Conservation (phyloP, 2,113 vertebrate species). For the Rhagologus leucostigma region DNA sequence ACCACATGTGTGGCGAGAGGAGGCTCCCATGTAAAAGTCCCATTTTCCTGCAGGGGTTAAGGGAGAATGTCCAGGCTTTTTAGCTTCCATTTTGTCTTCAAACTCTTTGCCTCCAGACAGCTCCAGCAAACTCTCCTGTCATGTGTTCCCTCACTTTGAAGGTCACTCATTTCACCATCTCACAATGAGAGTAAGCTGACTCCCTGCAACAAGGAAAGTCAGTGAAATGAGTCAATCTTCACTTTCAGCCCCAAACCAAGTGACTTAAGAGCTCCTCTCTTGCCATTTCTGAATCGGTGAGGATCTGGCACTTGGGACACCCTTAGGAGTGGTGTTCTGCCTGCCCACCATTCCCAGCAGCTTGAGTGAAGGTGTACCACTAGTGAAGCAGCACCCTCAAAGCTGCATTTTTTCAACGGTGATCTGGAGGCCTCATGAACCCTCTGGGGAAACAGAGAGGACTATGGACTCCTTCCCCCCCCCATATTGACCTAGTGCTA, state of each 20-base stretch:
- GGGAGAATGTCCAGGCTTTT: neutral
- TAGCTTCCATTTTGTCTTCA: neutral
- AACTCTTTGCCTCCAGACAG: neutral
- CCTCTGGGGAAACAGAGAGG: neutral
- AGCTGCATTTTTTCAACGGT: neutral
- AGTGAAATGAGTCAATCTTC: neutral
- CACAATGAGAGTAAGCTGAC: neutral
- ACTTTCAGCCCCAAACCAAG: neutral
- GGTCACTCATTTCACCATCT: neutral
- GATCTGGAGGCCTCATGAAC: neutral
- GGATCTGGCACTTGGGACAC: neutral
- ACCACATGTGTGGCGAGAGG: rapidly evolving
- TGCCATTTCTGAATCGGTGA: neutral
- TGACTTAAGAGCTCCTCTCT: neutral
- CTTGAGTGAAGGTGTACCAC: neutral
- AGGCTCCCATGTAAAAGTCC: neutral
- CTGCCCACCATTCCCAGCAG: neutral
- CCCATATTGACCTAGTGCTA: neutral
- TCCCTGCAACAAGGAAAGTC: neutral
- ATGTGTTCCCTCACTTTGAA: neutral
- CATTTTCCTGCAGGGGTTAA: neutral
- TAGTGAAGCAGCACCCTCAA: neutral
- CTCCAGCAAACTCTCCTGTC: neutral
- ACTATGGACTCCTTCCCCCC: neutral
- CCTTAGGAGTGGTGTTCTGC: neutral